Percentiles rank a stretch among this genome's conserved stretches.
Conservation (phyloP, 2,113 vertebrate genomes). For the Ceyx melanurus region DNA sequence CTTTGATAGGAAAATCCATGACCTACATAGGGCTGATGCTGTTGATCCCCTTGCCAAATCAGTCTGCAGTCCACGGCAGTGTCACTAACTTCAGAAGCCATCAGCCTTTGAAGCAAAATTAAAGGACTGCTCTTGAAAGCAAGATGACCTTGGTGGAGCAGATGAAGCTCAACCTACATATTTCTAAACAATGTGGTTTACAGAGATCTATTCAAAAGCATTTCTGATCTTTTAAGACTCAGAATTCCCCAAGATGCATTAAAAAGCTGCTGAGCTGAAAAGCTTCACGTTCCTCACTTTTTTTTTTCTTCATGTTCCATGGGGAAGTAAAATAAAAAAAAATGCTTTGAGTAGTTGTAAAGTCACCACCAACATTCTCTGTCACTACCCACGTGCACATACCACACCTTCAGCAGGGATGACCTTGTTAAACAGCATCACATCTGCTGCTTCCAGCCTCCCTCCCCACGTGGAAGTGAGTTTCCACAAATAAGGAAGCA, state of each 20-base stretch:
- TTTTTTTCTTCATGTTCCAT: neutral
- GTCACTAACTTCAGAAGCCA: neutral
- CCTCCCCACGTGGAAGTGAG: neutral
- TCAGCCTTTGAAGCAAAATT: neutral
- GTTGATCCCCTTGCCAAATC: neutral
- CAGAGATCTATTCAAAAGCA: slow-evolving; percentile 23
- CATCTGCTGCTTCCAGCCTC: neutral
- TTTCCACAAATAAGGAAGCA: neutral
- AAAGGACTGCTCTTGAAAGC: neutral
- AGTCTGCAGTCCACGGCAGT: neutral
- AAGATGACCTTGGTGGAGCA: slow-evolving; percentile 27
- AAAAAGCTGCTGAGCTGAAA: slow-evolving; percentile 20
- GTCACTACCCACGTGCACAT: rapidly evolving
- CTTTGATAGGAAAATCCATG: neutral
- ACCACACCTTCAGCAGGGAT: neutral
- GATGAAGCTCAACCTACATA: neutral
- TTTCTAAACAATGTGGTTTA: slow-evolving; percentile 15
- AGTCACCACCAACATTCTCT: neutral
- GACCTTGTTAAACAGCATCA: neutral
- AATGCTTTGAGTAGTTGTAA: neutral
- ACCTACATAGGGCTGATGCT: neutral
- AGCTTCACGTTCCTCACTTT: neutral
- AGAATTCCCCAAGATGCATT: slow-evolving; percentile 11
- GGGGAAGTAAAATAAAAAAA: neutral
- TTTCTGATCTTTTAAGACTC: slow-evolving; percentile 24